Evolutionary conservation across 2,797 vertebrate genomes (phyloP).

Genomic region (Remorina albescens): DNA sequence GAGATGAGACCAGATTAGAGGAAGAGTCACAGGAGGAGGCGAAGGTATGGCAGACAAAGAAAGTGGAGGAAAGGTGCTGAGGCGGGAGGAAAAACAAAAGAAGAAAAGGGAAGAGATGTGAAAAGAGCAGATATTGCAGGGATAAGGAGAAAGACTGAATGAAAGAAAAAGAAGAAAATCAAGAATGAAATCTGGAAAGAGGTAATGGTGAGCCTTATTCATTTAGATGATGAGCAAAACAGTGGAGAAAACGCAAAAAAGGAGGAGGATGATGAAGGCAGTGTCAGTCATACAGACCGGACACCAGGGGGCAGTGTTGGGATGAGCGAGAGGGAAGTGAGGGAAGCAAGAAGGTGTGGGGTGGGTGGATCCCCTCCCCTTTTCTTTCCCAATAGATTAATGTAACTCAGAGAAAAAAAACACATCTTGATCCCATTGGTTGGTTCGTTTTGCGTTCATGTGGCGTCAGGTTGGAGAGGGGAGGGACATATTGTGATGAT

Average conservation of each 20-base stretch:
- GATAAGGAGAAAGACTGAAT: neutral
- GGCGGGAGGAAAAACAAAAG: neutral
- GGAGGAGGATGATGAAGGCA: neutral
- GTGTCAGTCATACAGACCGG: neutral
- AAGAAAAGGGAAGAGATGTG: neutral
- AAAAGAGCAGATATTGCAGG: neutral
- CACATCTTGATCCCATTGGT: conserved; percentile 42
- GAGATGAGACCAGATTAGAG: conserved; percentile 19
- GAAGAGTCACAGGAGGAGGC: conserved; percentile 21
- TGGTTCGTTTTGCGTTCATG: conserved; percentile 21
- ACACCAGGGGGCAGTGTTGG: conserved; percentile 78
- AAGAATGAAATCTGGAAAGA: neutral
- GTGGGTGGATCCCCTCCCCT: conserved; percentile 14
- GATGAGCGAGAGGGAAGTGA: conserved; percentile 42
- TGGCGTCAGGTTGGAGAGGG: conserved; percentile 55
- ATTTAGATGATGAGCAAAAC: neutral
- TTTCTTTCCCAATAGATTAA: conserved; percentile 11
- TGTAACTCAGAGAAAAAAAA: neutral
- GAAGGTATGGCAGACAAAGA: conserved; percentile 11
- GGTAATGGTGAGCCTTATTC: neutral
- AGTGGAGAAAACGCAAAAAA: neutral
- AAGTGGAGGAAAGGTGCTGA: neutral
- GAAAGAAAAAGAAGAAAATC: neutral
- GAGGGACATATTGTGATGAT: conserved; percentile 43
- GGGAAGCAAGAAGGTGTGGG: neutral